Evolutionary conservation across 2,113 vertebrate species (phyloP).

Genomic region (Piprites chloris): DNA sequence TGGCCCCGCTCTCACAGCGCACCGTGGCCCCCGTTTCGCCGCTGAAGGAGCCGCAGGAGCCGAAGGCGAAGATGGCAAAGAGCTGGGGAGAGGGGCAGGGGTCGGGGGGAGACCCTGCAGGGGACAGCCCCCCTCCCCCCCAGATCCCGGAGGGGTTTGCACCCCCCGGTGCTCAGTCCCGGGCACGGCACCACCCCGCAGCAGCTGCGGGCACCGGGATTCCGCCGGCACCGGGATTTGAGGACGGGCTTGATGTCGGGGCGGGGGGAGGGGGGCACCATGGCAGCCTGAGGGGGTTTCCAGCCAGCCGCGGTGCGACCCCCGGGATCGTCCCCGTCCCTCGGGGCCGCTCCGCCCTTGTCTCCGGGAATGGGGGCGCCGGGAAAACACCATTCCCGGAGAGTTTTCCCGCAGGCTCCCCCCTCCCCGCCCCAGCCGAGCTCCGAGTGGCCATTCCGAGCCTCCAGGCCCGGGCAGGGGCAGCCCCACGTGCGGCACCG

Average conservation of each 20-base stretch:
- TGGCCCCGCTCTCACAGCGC: constrained; percentile 58
- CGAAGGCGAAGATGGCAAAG: constrained; percentile 93
- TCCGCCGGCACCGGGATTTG: too few species aligned
- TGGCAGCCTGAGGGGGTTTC: neutral
- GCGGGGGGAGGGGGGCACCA: too few species aligned
- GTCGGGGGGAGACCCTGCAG: neutral
- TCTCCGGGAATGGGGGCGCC: neutral
- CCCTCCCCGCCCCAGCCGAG: neutral
- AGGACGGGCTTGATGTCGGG: too few species aligned
- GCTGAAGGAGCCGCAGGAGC: constrained; percentile 84
- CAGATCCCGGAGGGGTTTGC: neutral
- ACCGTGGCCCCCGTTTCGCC: constrained; percentile 79
- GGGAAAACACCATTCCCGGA: neutral
- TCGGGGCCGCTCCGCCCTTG: neutral
- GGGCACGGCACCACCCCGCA: neutral
- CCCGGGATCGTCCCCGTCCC: rapidly evolving
- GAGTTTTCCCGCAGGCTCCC: neutral
- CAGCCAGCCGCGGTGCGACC: neutral
- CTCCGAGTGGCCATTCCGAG: neutral
- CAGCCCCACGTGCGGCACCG: neutral
- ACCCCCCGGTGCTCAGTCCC: neutral
- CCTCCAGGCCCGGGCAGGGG: neutral
- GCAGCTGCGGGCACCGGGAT: neutral
- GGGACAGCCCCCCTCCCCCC: neutral
- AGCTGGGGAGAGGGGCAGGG: constrained; percentile 70